Base-by-base conservation (phyloP, 2,113 vertebrate genomes). In the Chaetodon trifascialis region DNA sequence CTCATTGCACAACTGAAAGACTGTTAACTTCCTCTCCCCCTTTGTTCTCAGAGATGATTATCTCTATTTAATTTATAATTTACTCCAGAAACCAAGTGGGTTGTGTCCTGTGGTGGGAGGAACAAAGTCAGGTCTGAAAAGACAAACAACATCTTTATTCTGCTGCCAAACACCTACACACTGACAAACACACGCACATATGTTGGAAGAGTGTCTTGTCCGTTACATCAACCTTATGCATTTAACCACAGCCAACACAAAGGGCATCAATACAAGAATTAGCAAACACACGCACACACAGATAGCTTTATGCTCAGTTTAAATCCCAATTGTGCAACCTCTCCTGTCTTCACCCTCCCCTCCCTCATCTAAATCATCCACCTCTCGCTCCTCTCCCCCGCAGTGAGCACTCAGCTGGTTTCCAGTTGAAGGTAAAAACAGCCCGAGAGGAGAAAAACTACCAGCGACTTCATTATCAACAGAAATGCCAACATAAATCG, bases 311-410 rank as follows among this genome's bases (percentile, higher is more conserved):
- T 77, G 34, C 21, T 60, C 52, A n/a, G 19, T 54, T 54, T 70
- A 52, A 90, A 84, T 85, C 85, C 81, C 82, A 71, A 7, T 44
- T 73, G 76, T 84, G 85, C 54, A 90, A 66, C 81, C 30, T 77
- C 83, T 79, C 36, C 83, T 87, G 80, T 88, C 89, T 4, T 84
- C 77, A 56, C 71, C 44, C 49, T 85, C 74, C 68, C 70, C 62
- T 60, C 54, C 70, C 69, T 77, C 60, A 2, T 80, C 47, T 92
- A 89, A 91, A 90, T 92, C 86, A 87, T 70, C 70, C 25, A 7
- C 63, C 52, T 49, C 62, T 54, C 73, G 54, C 66, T 25, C 9
- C 42, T 79, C 73, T 66, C 85, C 69, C 74, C 73, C 60, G 8
- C 4, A 42, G 58, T 21, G 55, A 75, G 36, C 74, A 21, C 65